Evolutionary conservation across 1,140 invertebrate genomes (phyloP).

Genomic region (Megalopta genalis): DNA sequence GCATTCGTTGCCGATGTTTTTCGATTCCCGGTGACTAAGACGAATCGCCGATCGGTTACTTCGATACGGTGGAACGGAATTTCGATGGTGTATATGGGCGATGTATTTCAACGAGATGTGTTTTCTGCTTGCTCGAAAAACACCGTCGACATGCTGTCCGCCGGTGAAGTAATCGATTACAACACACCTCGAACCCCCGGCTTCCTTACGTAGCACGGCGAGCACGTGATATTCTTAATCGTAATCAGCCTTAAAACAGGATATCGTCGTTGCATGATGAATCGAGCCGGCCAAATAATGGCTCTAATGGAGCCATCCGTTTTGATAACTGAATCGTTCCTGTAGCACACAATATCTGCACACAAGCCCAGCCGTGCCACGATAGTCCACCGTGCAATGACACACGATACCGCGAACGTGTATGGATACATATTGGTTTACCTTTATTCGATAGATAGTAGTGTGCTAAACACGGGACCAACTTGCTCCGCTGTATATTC

Average conservation of each 20-base stretch:
- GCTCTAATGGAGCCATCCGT: constrained; percentile 35
- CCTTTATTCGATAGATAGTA: constrained; percentile 11
- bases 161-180: constrained; percentile 22
- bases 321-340: constrained; percentile 23
- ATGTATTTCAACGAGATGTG: constrained; percentile 15
- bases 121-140: constrained; percentile 20
- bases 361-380: background rate
- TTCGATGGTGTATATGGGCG: constrained; percentile 11
- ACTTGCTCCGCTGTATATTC: background rate
- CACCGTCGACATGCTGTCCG: constrained; percentile 20
- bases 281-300: constrained; percentile 25
- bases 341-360: background rate
- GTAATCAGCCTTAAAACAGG: constrained; percentile 19
- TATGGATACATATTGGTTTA: constrained; percentile 31
- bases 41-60: constrained; percentile 35
- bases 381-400: constrained; percentile 10
- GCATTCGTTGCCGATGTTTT: constrained; percentile 23
- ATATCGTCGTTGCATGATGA: constrained; percentile 9
- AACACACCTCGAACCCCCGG: too few species aligned
- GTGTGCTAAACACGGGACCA: background rate
- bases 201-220: background rate
- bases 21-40: constrained; percentile 37
- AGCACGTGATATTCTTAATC: background rate
- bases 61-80: constrained; percentile 24
- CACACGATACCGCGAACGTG: constrained; percentile 5